Evolutionary conservation across 2,888 invertebrate species (phyloP), one percentile per base, ranked within the genome.

Genomic region (Auanema freiburgensis): DNA sequence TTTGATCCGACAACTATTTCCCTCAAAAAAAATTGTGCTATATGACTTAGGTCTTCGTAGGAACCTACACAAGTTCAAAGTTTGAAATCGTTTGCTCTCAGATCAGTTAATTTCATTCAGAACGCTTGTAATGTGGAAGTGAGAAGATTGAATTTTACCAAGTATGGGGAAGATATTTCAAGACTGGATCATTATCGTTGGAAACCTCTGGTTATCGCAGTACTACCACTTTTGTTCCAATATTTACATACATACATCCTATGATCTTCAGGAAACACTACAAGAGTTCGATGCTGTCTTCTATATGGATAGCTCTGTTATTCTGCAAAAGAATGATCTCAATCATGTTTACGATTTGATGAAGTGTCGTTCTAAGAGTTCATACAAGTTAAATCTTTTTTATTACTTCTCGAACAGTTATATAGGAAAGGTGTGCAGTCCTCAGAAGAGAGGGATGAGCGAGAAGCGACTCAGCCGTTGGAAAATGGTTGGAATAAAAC

Each of bases 281-380:
- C 71, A 78, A 1, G 80, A 81, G 60, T 84, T 78, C 59, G 82
- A 82, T 14, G 78, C 83, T 57, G 77, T 84, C 21, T 78, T 81
- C 57, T 84, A 84, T 76, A 66, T 84, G 42, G 83, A 84, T 57
- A 72, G 82, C 6, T 77, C 77, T 14, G 72, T 80, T 0, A 66
- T 77, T n/a, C 60, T 83, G 2, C 70, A 79, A 16, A 76, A 79
- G 21, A 70, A 76, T 8, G 75, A 83, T 58, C 68, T 79, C n/a
- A 59, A 63, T 0, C 83, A 83, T 23, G 71, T 84, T 0, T 62
- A 77, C 14, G 73, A 80, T 74, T 6, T 77, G 66, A 12, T 76
- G 46, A 44, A 61, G 65, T 59, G 76, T 69, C 43, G 79, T 72
- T 59, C 75, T 76, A 24, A 80, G 77, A 6, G 79, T 33, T 8